A percentile compares a stretch with the other conserved stretches of the same genome.
These are phyloP conservation scores for Latrodectus elegans DNA, from an alignment of 2,888 invertebrate genomes.

Conservation along the genomic window DNA sequence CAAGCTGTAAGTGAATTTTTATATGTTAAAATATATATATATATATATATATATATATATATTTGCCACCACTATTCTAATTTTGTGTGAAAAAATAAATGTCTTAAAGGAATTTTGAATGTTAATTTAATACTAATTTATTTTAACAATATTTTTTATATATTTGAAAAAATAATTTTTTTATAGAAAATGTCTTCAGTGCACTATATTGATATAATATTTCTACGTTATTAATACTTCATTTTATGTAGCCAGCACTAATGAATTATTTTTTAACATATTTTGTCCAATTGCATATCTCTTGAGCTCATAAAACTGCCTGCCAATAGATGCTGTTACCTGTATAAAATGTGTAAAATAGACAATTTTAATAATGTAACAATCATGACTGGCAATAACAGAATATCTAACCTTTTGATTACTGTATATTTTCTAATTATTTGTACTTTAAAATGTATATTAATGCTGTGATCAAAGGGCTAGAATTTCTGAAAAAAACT, in stretches of 20 bases:
- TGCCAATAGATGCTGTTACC: slow-evolving; percentile 14
- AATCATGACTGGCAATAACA: not conserved
- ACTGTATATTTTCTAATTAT: not conserved
- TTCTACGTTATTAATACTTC: not conserved
- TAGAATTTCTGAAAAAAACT: not conserved
- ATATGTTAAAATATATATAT: too few species aligned
- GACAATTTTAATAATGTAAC: not conserved
- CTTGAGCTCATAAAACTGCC: slow-evolving; percentile 8
- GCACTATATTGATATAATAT: too few species aligned
- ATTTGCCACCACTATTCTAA: too few species aligned
- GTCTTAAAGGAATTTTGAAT: not conserved
- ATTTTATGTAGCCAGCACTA: not conserved
- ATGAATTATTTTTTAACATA: slow-evolving; percentile 4
- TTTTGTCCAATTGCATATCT: slow-evolving; percentile 23
- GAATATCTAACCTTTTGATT: not conserved
- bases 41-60: too few species aligned
- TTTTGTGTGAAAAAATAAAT: not conserved
- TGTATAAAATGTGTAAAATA: not conserved
- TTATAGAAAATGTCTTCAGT: too few species aligned
- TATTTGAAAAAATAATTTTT: not conserved
- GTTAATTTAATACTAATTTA: not conserved
- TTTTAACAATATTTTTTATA: not conserved
- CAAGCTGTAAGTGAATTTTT: too few species aligned
- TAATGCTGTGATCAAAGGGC: not conserved
- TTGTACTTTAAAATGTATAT: not conserved